Base-by-base conservation (phyloP, 2,888 invertebrate genomes). In the Zygaena filipendulae region DNA sequence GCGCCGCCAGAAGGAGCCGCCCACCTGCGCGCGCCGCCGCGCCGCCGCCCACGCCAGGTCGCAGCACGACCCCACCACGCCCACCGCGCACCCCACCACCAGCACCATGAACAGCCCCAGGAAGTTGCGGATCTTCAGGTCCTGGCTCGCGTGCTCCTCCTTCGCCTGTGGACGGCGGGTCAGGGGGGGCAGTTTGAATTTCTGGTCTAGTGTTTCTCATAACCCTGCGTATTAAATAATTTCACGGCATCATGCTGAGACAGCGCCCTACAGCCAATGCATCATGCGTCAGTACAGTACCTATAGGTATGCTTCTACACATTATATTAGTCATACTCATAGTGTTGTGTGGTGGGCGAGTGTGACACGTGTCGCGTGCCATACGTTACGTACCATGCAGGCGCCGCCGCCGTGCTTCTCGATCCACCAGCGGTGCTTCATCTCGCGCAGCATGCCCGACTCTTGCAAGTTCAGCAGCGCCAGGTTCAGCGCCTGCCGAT, bases 391-490 rank as follows among this genome's bases (percentile, higher is more conserved):
- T 67, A 87, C 88, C 63, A 82, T 74, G 58, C 89, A 90, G 21
- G 85, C 84, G 30, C 88, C 88, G 19, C 88, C 89, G 9, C 88
- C 91, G 39, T 88, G 81, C 63, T 87, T 88, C 64, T 92, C 89
- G 54, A 90, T 88, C 95, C 95, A 96, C 95, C 95, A 96, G 54
- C 87, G 88, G 32, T 87, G 85, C 69, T 93, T 92, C 71, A 95
- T 82, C 43, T 83, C 81, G 11, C 86, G 86, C 34, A 96, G 81
- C 36, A 83, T 81, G 11, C 95, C 94, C 30, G 84, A 84, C 71
- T 96, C 95, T 75, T 95, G 95, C 30, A 96, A 77, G 55, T 87
- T 87, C 35, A 95, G 77, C 36, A 96, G 86, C 23, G 91, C 92
- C 47, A 89, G 85, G 52, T 91, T 93, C 30, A 95, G 74, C 13